These are phyloP conservation scores for Himalopsyche tibetana DNA, from an alignment of 2,888 invertebrate species.

Conservation along the genomic window DNA sequence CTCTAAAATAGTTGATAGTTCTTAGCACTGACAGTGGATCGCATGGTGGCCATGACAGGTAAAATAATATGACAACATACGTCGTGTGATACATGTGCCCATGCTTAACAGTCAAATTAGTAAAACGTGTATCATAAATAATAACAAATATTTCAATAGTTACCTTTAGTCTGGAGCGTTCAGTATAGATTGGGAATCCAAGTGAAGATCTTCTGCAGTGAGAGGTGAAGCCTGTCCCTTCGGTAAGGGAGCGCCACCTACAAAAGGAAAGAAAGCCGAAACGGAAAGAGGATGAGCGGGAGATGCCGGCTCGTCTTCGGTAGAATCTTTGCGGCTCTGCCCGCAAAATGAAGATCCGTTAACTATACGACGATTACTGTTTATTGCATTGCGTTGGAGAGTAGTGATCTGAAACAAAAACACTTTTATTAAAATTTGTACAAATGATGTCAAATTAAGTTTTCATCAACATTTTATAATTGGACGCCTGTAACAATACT, in stretches of 20 bases:
- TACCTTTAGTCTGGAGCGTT: slow-evolving; percentile 81
- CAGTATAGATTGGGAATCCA: slow-evolving; percentile 83
- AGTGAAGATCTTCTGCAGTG: slow-evolving; percentile 71
- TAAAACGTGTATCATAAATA: no score
- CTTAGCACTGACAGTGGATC: no score
- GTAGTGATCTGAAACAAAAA: slow-evolving; percentile 23
- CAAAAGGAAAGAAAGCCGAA: slow-evolving; percentile 75
- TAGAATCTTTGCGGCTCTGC: background rate
- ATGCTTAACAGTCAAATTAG: no score
- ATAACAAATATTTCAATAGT: slow-evolving; percentile 1
- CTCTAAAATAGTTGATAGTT: no score
- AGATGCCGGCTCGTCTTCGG: slow-evolving; percentile 44
- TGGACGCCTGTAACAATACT: no score
- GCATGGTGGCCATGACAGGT: no score
- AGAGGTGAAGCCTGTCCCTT: slow-evolving; percentile 62
- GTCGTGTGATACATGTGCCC: no score
- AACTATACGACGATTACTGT: background rate
- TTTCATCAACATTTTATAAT: no score
- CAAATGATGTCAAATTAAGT: no score
- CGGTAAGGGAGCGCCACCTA: slow-evolving; percentile 64
- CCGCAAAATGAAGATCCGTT: background rate
- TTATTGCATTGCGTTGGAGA: slow-evolving; percentile 3
- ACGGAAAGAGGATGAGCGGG: slow-evolving; percentile 68
- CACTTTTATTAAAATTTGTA: background rate
- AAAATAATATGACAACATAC: no score